A percentile compares a stretch with the other conserved stretches of the same genome.
phyloP scores from a whole-genome alignment of 35 echinoderm and acorn worm species.

The Hemicentrotus pulcherrimus region DNA sequence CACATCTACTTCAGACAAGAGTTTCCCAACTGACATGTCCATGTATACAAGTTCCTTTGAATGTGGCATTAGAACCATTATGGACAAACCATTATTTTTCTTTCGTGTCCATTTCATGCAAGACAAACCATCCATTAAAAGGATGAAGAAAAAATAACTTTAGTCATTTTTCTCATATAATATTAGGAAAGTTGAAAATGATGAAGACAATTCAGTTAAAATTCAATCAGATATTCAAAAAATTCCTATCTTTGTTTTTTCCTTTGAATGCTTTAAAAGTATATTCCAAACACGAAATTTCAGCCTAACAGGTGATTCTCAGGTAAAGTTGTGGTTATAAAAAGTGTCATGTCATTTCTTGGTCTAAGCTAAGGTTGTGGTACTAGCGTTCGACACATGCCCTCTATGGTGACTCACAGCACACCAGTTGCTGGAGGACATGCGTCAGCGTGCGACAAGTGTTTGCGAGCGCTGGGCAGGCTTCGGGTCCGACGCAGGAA shows the following conservation, averaged over 20 bases:
- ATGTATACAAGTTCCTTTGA: not conserved
- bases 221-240: no score
- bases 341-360: not conserved
- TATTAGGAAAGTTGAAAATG: no score
- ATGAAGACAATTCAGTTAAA: no score
- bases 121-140: no score
- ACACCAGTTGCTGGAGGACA: conserved; percentile 13
- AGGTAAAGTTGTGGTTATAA: not conserved
- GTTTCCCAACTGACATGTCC: not conserved
- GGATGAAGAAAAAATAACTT: no score
- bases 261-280: no score
- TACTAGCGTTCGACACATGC: not conserved
- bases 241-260: no score
- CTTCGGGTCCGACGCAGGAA: conserved; percentile 13
- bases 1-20: not conserved
- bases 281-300: not conserved
- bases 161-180: no score
- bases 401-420: conserved; percentile 14
- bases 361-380: not conserved
- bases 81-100: no score
- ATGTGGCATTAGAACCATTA: not conserved
- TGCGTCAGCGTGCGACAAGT: conserved; percentile 37
- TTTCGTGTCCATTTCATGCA: no score
- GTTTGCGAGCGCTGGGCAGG: conserved; percentile 2
- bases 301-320: not conserved